Percentiles rank a stretch among this genome's conserved stretches.
These are phyloP conservation scores for Achroia grisella DNA, from an alignment of 1,140 invertebrate species.

Conservation along the genomic window DNA sequence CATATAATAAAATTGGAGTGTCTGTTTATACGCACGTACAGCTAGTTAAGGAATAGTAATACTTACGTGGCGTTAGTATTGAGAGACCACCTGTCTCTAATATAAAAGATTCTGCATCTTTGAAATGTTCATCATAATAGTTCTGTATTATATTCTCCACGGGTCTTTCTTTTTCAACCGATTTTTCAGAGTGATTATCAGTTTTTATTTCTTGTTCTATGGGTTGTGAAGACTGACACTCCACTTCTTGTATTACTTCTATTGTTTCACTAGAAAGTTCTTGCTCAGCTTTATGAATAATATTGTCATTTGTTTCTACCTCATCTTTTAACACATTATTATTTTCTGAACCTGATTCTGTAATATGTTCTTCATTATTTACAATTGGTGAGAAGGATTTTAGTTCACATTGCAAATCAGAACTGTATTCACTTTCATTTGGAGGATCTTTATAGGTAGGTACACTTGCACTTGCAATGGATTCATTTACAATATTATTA, in stretches of 20 bases:
- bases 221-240: constrained; percentile 3
- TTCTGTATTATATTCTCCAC: constrained; percentile 40
- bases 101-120: constrained; percentile 71
- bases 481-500: constrained; percentile 40
- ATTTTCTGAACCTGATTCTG: constrained; percentile 16
- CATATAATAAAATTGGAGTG: no score
- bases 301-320: background rate
- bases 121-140: constrained; percentile 69
- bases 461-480: constrained; percentile 23
- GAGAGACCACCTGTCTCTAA: constrained; percentile 60
- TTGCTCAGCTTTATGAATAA: constrained; percentile 10
- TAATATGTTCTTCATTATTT: constrained; percentile 23
- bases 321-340: constrained; percentile 5
- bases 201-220: background rate
- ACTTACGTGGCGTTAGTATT: constrained; percentile 58
- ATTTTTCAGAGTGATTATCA: constrained; percentile 26
- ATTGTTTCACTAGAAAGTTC: constrained; percentile 7
- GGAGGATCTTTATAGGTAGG: constrained; percentile 25
- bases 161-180: constrained; percentile 36
- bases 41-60: no score
- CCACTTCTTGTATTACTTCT: constrained; percentile 29
- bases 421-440: constrained; percentile 18
- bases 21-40: no score
- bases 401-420: constrained; percentile 17
- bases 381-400: constrained; percentile 18